Evolutionary conservation across 2,888 invertebrate genomes (phyloP).

Genomic region (Pseudoips prasinana): DNA sequence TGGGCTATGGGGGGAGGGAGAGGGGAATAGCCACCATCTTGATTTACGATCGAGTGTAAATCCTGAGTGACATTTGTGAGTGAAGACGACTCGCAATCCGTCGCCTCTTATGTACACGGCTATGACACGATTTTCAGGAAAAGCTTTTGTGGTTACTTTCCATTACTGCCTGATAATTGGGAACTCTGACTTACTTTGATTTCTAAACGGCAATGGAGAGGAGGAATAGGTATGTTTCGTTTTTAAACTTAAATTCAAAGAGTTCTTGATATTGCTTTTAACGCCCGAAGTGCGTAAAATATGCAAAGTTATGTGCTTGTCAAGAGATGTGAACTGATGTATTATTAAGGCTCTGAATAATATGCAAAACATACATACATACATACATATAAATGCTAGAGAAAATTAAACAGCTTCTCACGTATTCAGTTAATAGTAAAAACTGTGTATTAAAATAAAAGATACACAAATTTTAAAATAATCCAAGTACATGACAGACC

Average conservation of each 20-base stretch:
- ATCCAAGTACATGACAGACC: no score
- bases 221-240: slow-evolving; percentile 25
- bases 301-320: no score
- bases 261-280: slow-evolving; percentile 45
- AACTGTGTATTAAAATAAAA: no score
- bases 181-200: slow-evolving; percentile 20
- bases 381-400: no score
- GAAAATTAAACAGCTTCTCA: no score
- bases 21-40: slow-evolving; percentile 69
- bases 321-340: slow-evolving; percentile 39
- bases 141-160: slow-evolving; percentile 50
- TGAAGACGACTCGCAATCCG: slow-evolving; percentile 56
- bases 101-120: slow-evolving; percentile 43
- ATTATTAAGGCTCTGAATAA: no score
- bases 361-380: no score
- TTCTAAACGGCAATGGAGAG: slow-evolving; percentile 40
- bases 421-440: no score
- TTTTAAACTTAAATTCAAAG: slow-evolving; percentile 28
- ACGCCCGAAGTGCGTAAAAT: slow-evolving; percentile 50
- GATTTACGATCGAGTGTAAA: slow-evolving; percentile 79
- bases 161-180: slow-evolving; percentile 36
- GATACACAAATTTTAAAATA: no score
- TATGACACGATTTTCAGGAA: slow-evolving; percentile 64
- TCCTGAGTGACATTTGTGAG: slow-evolving; percentile 78
- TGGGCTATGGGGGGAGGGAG: slow-evolving; percentile 46